phyloP scores from a whole-genome alignment of 2,113 vertebrate species.

The Pitta sordida region DNA sequence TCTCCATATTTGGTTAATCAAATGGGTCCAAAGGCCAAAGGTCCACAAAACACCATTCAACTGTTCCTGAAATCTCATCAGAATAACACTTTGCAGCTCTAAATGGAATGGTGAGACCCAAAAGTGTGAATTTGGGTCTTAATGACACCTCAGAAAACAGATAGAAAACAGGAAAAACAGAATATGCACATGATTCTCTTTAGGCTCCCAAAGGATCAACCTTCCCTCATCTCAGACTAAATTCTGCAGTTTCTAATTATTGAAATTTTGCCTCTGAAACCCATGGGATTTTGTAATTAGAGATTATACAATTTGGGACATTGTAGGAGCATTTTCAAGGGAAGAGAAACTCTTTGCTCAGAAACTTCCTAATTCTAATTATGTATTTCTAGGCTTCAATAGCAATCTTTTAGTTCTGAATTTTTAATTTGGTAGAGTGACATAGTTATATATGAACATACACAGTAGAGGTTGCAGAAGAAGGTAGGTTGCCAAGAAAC shows the following conservation, averaged over 20 bases:
- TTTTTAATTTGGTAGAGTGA: background rate
- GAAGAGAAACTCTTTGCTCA: background rate
- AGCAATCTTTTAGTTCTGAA: background rate
- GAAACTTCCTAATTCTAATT: background rate
- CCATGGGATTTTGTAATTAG: background rate
- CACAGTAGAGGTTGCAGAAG: background rate
- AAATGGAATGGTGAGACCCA: background rate
- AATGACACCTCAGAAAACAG: background rate
- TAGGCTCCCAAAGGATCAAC: background rate
- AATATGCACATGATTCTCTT: background rate
- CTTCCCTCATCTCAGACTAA: background rate
- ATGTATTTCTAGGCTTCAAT: background rate
- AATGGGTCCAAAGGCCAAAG: background rate
- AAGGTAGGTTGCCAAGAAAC: background rate
- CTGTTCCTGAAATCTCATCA: background rate
- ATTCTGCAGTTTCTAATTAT: background rate
- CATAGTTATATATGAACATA: background rate
- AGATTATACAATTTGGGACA: background rate
- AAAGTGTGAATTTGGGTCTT: background rate
- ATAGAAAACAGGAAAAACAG: background rate
- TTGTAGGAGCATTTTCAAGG: background rate
- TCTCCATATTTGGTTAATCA: background rate
- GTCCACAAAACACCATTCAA: background rate
- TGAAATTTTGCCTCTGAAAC: background rate
- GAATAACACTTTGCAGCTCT: background rate